A percentile compares a stretch with the other conserved stretches of the same genome.
These are phyloP conservation scores for Emydocephalus ijimae DNA, from an alignment of 2,113 vertebrate genomes.

Conservation along the genomic window DNA sequence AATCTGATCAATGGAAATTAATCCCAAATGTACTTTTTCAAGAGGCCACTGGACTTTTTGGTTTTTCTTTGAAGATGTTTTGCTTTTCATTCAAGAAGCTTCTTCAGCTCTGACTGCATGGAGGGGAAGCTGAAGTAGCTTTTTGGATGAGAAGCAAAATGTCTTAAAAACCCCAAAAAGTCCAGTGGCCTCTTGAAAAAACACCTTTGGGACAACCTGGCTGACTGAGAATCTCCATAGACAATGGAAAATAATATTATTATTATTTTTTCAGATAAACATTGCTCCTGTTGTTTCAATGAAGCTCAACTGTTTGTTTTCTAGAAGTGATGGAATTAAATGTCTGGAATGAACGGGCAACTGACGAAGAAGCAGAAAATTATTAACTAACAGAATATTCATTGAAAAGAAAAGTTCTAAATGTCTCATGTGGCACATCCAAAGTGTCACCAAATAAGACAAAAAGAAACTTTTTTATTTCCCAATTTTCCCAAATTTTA, in stretches of 20 bases:
- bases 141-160: too few relatives aligned
- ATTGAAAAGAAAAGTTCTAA: background rate
- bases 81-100: too few relatives aligned
- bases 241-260: background rate
- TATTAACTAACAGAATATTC: too few relatives aligned
- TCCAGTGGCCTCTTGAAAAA: too few relatives aligned
- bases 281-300: background rate
- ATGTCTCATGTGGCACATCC: background rate
- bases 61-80: too few relatives aligned
- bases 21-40: too few relatives aligned
- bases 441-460: background rate
- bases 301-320: background rate
- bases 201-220: too few relatives aligned
- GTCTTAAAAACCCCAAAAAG: too few relatives aligned
- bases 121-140: too few relatives aligned
- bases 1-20: background rate
- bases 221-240: too few relatives aligned
- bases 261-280: background rate
- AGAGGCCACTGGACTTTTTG: too few relatives aligned
- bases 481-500: background rate
- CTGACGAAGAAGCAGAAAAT: background rate
- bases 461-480: background rate
- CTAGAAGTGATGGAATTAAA: background rate
- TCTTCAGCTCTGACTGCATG: too few relatives aligned
- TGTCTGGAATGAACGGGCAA: background rate